These are phyloP conservation scores for Lytechinus pictus DNA, from an alignment of 35 echinoderm and acorn worm species.

Conservation along the genomic window DNA sequence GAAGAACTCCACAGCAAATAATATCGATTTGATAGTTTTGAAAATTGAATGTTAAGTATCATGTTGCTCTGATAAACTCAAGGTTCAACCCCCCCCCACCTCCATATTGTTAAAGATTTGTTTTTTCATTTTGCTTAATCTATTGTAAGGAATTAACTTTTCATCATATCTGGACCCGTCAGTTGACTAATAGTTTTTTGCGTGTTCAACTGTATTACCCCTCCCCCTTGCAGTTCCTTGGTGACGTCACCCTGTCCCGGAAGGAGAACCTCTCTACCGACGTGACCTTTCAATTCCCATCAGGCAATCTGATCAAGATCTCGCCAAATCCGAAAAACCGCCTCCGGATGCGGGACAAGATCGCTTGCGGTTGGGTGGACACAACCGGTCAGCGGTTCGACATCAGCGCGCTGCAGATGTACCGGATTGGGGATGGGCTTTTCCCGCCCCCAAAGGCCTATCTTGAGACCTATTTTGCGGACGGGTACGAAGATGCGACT, in stretches of 20 bases:
- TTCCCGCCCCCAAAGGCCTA: constrained; percentile 81
- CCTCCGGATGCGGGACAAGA: constrained; percentile 81
- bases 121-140: too few relatives aligned
- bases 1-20: too few relatives aligned
- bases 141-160: too few relatives aligned
- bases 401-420: constrained; percentile 85
- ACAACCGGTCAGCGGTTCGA: constrained; percentile 90
- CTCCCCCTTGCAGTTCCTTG: constrained; percentile 51
- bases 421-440: constrained; percentile 79
- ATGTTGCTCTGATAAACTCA: too few relatives aligned
- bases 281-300: constrained; percentile 59
- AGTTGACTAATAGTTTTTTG: too few relatives aligned
- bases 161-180: too few relatives aligned
- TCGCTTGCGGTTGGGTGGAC: constrained; percentile 86
- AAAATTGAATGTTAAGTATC: too few relatives aligned
- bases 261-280: constrained; percentile 67
- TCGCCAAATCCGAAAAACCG: constrained; percentile 71
- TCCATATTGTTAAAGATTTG: too few relatives aligned
- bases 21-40: too few relatives aligned
- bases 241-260: constrained; percentile 64
- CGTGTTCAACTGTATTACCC: too few relatives aligned
- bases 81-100: too few relatives aligned
- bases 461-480: constrained; percentile 69
- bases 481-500: constrained; percentile 88
- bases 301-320: constrained; percentile 66